Evolutionary conservation across 2,113 vertebrate species (phyloP).

Genomic region (Lutjanus erythropterus): DNA sequence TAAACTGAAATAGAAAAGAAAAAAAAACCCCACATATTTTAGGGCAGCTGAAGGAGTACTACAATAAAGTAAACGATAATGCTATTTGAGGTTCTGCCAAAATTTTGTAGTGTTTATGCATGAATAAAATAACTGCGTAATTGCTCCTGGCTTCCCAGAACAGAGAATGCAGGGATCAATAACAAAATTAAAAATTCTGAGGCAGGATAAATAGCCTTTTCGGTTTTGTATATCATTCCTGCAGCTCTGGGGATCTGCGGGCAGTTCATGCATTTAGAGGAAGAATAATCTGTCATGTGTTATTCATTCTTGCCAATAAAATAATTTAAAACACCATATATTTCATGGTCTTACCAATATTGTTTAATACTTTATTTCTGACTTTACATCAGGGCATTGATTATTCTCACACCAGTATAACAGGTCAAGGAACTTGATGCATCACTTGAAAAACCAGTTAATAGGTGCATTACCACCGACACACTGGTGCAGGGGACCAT

Average conservation of each 20-base stretch:
- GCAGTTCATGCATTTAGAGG: neutral
- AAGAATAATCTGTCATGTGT: neutral
- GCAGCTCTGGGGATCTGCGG: too few relatives aligned
- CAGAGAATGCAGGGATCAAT: neutral
- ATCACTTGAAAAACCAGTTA: neutral
- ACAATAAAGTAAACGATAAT: neutral
- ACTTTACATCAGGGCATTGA: neutral
- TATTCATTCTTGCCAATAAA: neutral
- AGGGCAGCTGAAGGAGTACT: neutral
- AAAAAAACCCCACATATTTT: neutral
- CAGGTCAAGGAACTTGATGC: neutral
- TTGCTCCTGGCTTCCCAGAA: neutral
- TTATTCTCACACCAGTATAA: neutral
- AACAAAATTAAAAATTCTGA: neutral
- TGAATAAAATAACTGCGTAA: constrained; percentile 13
- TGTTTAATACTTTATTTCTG: neutral
- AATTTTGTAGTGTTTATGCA: constrained; percentile 12
- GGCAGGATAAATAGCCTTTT: neutral
- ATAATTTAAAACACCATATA: neutral
- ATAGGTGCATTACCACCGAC: neutral
- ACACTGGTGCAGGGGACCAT: neutral
- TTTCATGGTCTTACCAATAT: neutral
- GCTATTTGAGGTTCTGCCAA: neutral
- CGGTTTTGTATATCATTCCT: neutral
- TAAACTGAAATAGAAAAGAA: neutral